A percentile compares a stretch with the other conserved stretches of the same genome.
phyloP scores from a whole-genome alignment of 2,113 vertebrate genomes.

The Phylloscopus trochilus region DNA sequence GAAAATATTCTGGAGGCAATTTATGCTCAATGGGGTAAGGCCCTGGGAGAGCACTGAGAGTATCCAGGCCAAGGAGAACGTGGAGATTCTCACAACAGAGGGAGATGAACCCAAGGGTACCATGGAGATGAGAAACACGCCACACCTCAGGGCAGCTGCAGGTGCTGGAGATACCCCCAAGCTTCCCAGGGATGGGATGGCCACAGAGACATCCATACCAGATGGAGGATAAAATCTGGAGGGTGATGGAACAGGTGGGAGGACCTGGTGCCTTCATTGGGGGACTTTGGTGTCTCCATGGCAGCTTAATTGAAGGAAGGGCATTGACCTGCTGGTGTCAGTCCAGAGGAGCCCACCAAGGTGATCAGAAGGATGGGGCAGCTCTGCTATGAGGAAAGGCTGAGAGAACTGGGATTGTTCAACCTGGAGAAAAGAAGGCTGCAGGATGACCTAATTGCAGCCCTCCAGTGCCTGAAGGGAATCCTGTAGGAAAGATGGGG shows the following conservation, averaged over 20 bases:
- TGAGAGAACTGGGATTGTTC: background rate
- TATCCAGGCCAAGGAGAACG: background rate
- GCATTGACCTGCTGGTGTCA: background rate
- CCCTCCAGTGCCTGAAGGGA: background rate
- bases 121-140: background rate
- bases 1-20: background rate
- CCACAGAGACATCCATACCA: background rate
- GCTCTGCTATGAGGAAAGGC: background rate
- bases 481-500: background rate
- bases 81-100: accelerated
- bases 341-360: background rate
- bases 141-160: background rate
- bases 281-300: background rate
- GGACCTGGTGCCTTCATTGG: accelerated
- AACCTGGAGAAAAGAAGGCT: background rate
- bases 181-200: background rate
- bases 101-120: background rate
- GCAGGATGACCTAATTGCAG: background rate
- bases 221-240: background rate
- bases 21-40: background rate
- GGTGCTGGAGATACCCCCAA: accelerated
- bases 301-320: background rate
- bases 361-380: background rate
- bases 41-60: background rate
- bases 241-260: background rate